These are phyloP conservation scores for Phoenicopterus ruber DNA, from an alignment of 2,113 vertebrate genomes.

Conservation along the genomic window DNA sequence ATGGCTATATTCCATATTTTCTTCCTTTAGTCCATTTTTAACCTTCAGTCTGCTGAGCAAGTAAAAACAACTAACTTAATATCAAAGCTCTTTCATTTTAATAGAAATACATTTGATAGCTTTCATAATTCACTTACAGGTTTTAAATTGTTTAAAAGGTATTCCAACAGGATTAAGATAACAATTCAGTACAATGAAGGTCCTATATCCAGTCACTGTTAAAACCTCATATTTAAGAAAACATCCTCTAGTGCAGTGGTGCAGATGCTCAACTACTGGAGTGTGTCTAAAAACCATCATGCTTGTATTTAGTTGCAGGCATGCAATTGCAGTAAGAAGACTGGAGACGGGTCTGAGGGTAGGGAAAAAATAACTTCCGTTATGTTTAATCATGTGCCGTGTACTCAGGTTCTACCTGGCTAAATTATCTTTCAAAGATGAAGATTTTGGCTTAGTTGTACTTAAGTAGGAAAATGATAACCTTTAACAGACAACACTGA, in stretches of 20 bases:
- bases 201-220: background rate
- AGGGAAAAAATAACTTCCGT: background rate
- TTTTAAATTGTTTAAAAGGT: background rate
- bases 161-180: background rate
- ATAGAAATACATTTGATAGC: background rate
- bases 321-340: background rate
- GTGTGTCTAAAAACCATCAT: background rate
- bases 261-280: background rate
- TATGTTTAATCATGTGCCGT: fast-evolving
- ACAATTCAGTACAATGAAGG: background rate
- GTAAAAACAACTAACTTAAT: background rate
- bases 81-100: background rate
- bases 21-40: background rate
- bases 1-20: background rate
- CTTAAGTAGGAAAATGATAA: background rate
- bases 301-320: background rate
- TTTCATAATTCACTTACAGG: background rate
- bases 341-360: background rate
- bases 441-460: background rate
- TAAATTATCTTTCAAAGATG: background rate
- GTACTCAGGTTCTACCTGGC: background rate
- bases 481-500: background rate
- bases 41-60: background rate
- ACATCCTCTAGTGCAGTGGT: background rate
- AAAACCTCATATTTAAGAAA: background rate